Percentiles rank a stretch among this genome's conserved stretches.
phyloP scores from a whole-genome alignment of 2,113 vertebrate species.

The Oryzias melastigma region DNA sequence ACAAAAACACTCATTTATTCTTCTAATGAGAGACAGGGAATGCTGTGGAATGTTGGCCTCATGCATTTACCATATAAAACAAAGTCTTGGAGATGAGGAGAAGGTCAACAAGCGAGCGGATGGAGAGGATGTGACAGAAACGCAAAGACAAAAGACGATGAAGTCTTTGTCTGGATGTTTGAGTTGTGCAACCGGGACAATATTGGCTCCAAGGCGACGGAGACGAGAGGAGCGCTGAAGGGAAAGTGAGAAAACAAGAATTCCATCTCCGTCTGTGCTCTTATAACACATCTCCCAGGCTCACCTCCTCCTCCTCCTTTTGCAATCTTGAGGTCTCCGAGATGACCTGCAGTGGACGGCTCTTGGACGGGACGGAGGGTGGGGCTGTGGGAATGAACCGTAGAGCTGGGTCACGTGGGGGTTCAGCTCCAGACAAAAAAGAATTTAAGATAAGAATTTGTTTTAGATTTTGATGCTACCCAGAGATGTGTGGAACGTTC shows the following conservation, averaged over 20 bases:
- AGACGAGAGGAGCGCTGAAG: too few species aligned
- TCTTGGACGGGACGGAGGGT: too few species aligned
- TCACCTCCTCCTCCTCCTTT: too few species aligned
- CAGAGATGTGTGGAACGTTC: constrained; percentile 18
- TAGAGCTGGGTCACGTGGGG: constrained; percentile 24
- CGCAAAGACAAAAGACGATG: neutral
- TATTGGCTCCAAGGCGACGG: too few species aligned
- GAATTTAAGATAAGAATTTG: constrained; percentile 29
- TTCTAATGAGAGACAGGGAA: neutral
- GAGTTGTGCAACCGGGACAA: neutral
- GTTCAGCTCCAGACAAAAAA: constrained; percentile 20
- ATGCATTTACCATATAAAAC: constrained; percentile 29
- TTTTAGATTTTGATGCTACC: constrained; percentile 20
- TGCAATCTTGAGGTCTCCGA: too few species aligned
- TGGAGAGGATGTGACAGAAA: neutral
- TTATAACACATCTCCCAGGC: too few species aligned
- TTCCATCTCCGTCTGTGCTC: too few species aligned
- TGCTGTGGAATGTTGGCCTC: neutral
- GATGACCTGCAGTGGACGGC: too few species aligned
- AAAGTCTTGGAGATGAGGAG: constrained; percentile 31
- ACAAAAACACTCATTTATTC: neutral
- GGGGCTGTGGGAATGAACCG: neutral
- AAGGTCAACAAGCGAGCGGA: neutral
- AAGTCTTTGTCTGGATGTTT: neutral
- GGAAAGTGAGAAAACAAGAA: too few species aligned